Percentiles rank a stretch among this genome's conserved stretches.
phyloP scores from a whole-genome alignment of 2,888 invertebrate genomes.

The Falcaria lacertinaria region DNA sequence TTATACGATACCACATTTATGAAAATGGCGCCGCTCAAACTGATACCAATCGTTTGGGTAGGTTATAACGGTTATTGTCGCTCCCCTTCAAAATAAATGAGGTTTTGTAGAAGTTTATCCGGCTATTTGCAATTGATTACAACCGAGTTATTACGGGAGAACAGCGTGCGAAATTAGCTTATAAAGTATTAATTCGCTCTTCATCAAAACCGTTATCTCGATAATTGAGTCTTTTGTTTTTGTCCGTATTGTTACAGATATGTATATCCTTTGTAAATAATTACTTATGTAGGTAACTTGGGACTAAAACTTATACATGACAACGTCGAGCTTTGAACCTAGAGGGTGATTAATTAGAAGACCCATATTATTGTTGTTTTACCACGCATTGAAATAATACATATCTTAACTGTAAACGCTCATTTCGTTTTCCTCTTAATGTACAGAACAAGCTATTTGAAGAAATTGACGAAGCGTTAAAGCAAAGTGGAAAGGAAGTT shows the following conservation, averaged over 20 bases:
- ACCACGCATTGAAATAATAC: too few relatives aligned
- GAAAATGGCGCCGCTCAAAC: constrained; percentile 6
- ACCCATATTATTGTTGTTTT: too few relatives aligned
- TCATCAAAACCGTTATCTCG: neutral
- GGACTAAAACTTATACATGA: too few relatives aligned
- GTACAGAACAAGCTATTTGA: constrained; percentile 50
- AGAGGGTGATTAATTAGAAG: neutral
- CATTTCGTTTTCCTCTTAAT: too few relatives aligned
- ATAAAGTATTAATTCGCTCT: neutral
- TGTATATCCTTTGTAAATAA: neutral
- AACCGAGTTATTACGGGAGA: neutral
- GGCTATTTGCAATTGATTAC: too few relatives aligned
- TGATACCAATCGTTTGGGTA: constrained; percentile 4
- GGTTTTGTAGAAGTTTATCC: too few relatives aligned
- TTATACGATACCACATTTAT: constrained; percentile 4
- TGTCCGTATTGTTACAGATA: neutral
- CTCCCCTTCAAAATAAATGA: neutral
- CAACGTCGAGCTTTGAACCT: too few relatives aligned
- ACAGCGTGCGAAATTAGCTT: neutral
- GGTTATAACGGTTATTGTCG: constrained; percentile 3
- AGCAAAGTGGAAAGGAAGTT: constrained; percentile 39
- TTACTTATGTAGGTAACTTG: too few relatives aligned
- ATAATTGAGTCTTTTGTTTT: neutral
- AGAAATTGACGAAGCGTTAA: constrained; percentile 43
- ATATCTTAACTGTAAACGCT: too few relatives aligned